Evolutionary conservation across 30 jellyfish, hydroid and myxozoan genomes (phyloP), one percentile per base, ranked within the genome.

Genomic region (Aurelia sp.): DNA sequence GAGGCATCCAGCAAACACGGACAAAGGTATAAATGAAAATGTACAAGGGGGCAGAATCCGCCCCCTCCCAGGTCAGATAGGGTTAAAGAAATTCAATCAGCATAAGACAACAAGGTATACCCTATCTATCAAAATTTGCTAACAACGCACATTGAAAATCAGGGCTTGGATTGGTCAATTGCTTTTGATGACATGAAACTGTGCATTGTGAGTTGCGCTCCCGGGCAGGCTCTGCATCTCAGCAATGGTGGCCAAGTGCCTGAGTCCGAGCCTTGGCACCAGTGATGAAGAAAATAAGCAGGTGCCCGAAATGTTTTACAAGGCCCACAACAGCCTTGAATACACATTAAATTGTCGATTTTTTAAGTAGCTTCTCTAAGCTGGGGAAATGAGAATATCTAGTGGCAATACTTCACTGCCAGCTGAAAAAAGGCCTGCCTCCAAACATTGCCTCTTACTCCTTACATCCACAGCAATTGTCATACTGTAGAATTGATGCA

Each of bases 211-310:
- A 2, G 67, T 58, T 58, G 67, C 6, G 67, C 67, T 58, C 20
- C 3, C 67, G 6, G 67, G 44, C 44, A 35, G 44, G 5, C 5
- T n/a, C n/a, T n/a, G n/a, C n/a, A n/a, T n/a, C n/a, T 35, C 44
- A 35, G 67, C 67, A 58, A 58, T 58, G 67, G 67, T 7, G 67
- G 67, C 67, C 67, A 58, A 58, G 67, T 7, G 67, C 23, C 6
- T 58, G 67, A 58, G 6, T 17, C 67, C 23, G 67, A 58, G 67
- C 67, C 67, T 58, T 58, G 67, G 67, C 3, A 7, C 67, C 67
- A 58, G 6, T 58, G 6, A 58, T 6, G 67, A 58, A 58, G 67
- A 58, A 58, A 58, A 58, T 20, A 58, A 2, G 67, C 67, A 58
- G 44, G 44, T 35, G 44, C 44, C 5, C 3, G 44, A 35, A 35